Evolutionary conservation across 1,140 invertebrate genomes (phyloP).

Genomic region (Drosophila pachea): DNA sequence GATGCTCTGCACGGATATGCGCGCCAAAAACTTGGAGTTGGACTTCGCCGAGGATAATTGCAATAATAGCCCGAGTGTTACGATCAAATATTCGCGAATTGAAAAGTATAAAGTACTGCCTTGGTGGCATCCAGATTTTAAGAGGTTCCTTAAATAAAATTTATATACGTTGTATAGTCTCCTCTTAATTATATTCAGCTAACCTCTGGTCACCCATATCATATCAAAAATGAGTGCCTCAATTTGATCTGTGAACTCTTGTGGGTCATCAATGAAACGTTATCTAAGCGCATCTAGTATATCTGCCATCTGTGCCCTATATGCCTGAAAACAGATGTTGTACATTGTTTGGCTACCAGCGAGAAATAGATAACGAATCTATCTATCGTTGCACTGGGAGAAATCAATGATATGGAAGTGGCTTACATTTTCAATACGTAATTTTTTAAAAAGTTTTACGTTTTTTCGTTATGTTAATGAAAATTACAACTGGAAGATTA

Average conservation of each 20-base stretch:
- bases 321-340: conserved; percentile 23
- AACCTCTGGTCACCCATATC: background rate
- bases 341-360: conserved; percentile 16
- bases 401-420: background rate
- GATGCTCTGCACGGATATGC: conserved; percentile 65
- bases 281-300: conserved; percentile 17
- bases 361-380: background rate
- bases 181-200: too few relatives aligned
- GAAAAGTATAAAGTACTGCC: conserved; percentile 62
- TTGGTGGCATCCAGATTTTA: conserved; percentile 74
- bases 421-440: conserved; percentile 27
- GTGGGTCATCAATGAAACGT: conserved; percentile 11
- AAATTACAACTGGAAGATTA: conserved; percentile 62
- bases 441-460: conserved; percentile 55
- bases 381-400: background rate
- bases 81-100: conserved; percentile 62
- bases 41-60: conserved; percentile 55
- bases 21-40: conserved; percentile 63
- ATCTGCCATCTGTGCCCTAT: background rate
- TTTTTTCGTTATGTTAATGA: conserved; percentile 35
- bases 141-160: conserved; percentile 60
- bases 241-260: background rate
- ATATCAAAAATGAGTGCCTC: background rate
- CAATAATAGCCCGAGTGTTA: conserved; percentile 36
- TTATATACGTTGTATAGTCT: too few relatives aligned